Base-by-base conservation (phyloP, 1,140 invertebrate genomes). In the Brachionus sp. region DNA sequence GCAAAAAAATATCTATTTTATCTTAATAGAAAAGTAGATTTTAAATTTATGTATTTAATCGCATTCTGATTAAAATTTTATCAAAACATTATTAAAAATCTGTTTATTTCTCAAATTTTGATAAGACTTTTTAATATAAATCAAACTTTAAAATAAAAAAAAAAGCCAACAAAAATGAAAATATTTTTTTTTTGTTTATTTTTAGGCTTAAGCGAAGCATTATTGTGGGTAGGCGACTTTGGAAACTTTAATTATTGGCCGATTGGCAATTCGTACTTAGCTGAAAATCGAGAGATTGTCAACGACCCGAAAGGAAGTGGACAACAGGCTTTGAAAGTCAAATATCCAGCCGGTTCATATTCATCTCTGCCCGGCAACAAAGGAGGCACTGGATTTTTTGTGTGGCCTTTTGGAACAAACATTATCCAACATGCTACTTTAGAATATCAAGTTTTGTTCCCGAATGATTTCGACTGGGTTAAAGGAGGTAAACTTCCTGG, bases 381-480 rank as follows among this genome's bases (percentile, higher is more conserved):
- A 46, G 70, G 70, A 23, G 70, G 70, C n/a, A 75, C 70, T 75
- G 70, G 70, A 29, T 75, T 75, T 35, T 75, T 75, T 75, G 70
- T 75, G 12, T 75, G 42, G 37, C 70, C 70, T 6, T 75, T 75
- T 29, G 70, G 42, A 35, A 75, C 42, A 46, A 75, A 75, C 5
- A 46, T 46, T 25, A 46, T 75, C 23, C 39, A 75, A 33, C 70
- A 75, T 25, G 70, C 70, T 39, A 75, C 70, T 25, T 19, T 75
- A 12, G 70, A 75, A 75, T 75, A 25, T 25, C 16, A 75, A 44
- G 70, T 75, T 46, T 46, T 75, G 12, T 75, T 75, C 29, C 70
- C 70, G 3, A 13, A 7, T 5, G 70, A 75, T 46, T 75, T 29
- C 9, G 42, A 75, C 29, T 75, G 39, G 39, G 70, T 75, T 12